Base-by-base conservation (phyloP, 2,797 vertebrate species). In the Sebastes minor region DNA sequence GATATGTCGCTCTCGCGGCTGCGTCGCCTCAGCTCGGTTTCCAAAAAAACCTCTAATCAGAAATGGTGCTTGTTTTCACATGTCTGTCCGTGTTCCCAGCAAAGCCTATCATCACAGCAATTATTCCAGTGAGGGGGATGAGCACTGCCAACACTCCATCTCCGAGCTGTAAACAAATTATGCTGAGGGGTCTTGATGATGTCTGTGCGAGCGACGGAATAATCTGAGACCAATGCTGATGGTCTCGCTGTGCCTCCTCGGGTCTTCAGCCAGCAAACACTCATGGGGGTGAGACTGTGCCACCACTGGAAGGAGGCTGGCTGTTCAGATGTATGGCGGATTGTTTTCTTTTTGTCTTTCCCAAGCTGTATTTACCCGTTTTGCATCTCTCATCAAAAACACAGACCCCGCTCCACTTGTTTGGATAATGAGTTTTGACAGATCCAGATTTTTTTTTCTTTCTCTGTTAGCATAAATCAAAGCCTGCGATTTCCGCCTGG, bases 91-190 rank as follows among this genome's bases (percentile, higher is more conserved):
- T 83, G 86, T 90, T 89, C 79, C 72, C 72, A 75, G 85, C 69
- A 81, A 94, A 91, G 83, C 83, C 81, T 75, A 85, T 95, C 92
- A 92, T 93, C 92, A 92, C 87, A 89, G 88, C 89, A 94, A 94
- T 94, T 94, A 95, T 91, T 90, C 86, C 88, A 65, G 84, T 2
- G 88, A 91, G 89, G 84, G 65, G 82, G 83, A 89, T 65, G 73
- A 87, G 82, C 77, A 35, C 76, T 86, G 91, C 88, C 89, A 93
- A 83, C 85, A 66, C 89, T 89, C 80, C 74, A 82, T 93, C 91
- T 90, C 81, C 3, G 59, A 86, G 80, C 89, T 90, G 88, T 90
- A 91, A 94, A 93, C 91, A 93, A 92, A 92, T 89, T 91, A 91
- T 65, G 64, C 84, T 72, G 91, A 94, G 81, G 86, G 84, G 79